Percentiles rank a stretch among this genome's conserved stretches.
Conservation (phyloP, 2,113 vertebrate genomes). For the Seriola quinqueradiata region DNA sequence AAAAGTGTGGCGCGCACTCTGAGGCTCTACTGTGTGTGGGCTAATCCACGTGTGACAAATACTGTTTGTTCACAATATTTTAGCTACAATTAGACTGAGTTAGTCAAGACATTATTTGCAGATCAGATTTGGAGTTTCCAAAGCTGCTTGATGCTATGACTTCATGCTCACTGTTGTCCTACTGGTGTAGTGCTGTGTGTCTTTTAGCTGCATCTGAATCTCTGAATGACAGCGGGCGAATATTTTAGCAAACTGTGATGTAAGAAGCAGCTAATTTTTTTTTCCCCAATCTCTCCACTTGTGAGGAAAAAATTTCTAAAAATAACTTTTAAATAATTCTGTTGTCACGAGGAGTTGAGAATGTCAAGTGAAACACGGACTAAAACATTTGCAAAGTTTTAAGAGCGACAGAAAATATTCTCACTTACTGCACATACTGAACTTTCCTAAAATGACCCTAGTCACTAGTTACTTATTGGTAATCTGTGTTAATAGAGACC, state of each 20-base stretch:
- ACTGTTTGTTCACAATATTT: conserved; percentile 16
- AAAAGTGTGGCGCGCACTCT: neutral
- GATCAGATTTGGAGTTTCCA: conserved; percentile 31
- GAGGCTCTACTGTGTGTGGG: conserved; percentile 9
- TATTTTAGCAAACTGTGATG: neutral
- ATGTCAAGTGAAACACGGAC: no score
- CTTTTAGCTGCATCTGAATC: neutral
- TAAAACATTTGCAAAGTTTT: neutral
- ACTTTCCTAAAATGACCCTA: neutral
- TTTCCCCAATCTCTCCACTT: neutral
- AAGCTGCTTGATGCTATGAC: conserved; percentile 10
- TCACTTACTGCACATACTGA: neutral
- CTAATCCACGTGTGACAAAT: conserved; percentile 41
- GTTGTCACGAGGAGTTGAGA: neutral
- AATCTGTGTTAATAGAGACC: neutral
- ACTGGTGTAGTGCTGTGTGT: neutral
- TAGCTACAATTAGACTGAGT: conserved; percentile 17
- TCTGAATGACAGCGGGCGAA: conserved; percentile 2
- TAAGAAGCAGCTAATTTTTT: neutral
- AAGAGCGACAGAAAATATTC: neutral
- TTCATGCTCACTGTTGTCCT: neutral
- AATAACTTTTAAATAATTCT: no score
- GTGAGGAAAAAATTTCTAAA: neutral
- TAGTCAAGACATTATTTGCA: conserved; percentile 28
- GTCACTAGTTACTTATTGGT: neutral